A percentile compares a stretch with the other conserved stretches of the same genome.
These are phyloP conservation scores for Zenarchopterus dispar DNA, from an alignment of 2,797 vertebrate genomes.

Conservation along the genomic window DNA sequence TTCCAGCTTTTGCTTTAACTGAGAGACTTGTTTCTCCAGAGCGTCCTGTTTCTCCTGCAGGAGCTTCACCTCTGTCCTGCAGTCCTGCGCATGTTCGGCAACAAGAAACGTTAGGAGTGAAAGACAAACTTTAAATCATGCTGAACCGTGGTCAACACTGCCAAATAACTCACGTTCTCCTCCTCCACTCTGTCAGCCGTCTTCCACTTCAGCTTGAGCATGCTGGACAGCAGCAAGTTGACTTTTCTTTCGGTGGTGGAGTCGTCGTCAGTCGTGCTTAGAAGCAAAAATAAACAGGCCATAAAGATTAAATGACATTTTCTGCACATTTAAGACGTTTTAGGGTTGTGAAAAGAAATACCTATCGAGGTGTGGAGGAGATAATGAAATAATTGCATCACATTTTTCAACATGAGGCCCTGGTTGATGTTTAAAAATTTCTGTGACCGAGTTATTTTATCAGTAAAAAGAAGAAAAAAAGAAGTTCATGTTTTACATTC, in stretches of 20 bases:
- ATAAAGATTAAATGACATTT: neutral
- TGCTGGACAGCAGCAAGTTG: constrained; percentile 91
- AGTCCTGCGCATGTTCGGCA: constrained; percentile 62
- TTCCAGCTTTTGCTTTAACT: constrained; percentile 87
- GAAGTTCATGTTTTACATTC: constrained; percentile 59
- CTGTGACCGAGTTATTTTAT: constrained; percentile 61
- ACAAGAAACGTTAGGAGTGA: constrained; percentile 4
- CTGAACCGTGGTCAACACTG: constrained; percentile 1
- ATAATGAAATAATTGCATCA: constrained; percentile 2
- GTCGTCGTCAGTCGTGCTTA: constrained; percentile 90
- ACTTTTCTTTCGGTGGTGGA: constrained; percentile 91
- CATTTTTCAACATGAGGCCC: constrained; percentile 5
- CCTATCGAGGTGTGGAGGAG: neutral
- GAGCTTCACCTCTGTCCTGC: constrained; percentile 75
- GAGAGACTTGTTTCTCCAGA: constrained; percentile 84
- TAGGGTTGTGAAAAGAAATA: neutral
- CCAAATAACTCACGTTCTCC: constrained; percentile 57
- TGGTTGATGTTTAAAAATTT: constrained; percentile 30
- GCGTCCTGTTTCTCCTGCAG: constrained; percentile 84
- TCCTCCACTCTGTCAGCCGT: constrained; percentile 83
- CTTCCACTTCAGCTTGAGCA: constrained; percentile 92
- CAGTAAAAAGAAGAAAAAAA: constrained; percentile 35
- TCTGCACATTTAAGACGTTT: neutral
- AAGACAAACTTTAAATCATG: constrained; percentile 14
- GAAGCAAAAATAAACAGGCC: constrained; percentile 3